Conservation (phyloP, 2,888 invertebrate genomes). For the Cephonodes hylas region DNA sequence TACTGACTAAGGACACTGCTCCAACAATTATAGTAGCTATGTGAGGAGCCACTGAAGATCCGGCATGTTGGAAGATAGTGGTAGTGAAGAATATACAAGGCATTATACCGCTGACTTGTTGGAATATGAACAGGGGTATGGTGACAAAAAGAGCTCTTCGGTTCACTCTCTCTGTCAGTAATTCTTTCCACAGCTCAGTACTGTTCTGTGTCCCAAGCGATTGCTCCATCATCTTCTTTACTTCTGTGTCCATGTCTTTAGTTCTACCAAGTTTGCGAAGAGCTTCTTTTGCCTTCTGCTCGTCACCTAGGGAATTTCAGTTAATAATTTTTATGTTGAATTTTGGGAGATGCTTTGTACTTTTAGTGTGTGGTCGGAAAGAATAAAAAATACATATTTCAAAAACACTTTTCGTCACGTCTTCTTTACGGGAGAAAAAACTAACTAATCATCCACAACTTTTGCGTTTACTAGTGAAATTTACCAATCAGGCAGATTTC, state of each 20-base stretch:
- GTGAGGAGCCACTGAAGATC: constrained; percentile 40
- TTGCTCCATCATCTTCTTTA: constrained; percentile 1
- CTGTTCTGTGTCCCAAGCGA: background rate
- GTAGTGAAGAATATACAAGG: constrained; percentile 44
- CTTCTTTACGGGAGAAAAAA: too few relatives aligned
- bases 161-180: constrained; percentile 31
- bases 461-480: too few relatives aligned
- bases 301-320: background rate
- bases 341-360: too few relatives aligned
- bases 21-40: constrained; percentile 43
- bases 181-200: constrained; percentile 14
- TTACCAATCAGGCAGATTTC: background rate
- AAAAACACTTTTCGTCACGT: too few relatives aligned
- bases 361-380: too few relatives aligned
- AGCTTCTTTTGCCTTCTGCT: background rate
- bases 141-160: constrained; percentile 41
- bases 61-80: constrained; percentile 43
- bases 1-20: constrained; percentile 34
- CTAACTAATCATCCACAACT: background rate
- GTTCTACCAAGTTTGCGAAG: constrained; percentile 1
- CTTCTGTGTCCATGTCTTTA: constrained; percentile 8
- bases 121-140: constrained; percentile 36
- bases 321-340: background rate
- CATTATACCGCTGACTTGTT: constrained; percentile 43
- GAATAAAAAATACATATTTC: too few relatives aligned